Evolutionary conservation across 1,140 invertebrate species (phyloP), one percentile per base, ranked within the genome.

Genomic region (Rhizoglyphus robini): DNA sequence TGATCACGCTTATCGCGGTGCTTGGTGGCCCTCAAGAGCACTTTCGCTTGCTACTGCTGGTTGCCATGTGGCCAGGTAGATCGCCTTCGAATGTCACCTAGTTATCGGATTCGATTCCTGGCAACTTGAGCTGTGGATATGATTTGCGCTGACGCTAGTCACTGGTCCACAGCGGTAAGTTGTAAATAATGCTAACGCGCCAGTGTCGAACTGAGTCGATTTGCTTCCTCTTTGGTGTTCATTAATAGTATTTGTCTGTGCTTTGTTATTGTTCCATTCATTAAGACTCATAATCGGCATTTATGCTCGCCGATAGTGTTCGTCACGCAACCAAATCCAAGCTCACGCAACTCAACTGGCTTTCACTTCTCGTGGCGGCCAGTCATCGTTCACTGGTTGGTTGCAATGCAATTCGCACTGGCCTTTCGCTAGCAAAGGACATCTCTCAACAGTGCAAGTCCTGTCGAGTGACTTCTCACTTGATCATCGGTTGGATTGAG

Each of bases 241-340:
- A 54, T 54, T 54, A 54, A 54, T 54, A 54, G 51, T 54, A 54
- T 54, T 54, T 54, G 51, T 54, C 51, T 54, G 23, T 54, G 51
- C 51, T 54, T 54, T 54, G 51, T 54, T 54, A 32, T 32, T 54
- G 51, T 54, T 54, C 51, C 51, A 54, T 54, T 54, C 51, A 54
- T 54, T 54, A 54, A 54, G 51, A 23, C 8, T 54, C 51, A 54
- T 54, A 54, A 54, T 54, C 51, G 51, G 8, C 51, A 54, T 54
- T 54, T 54, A 54, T 20, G 23, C 51, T 15, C n/a, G n/a, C 8
- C 51, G 51, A 54, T 54, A 54, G 51, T 54, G 51, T 54, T 54
- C 31, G 51, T 54, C 51, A 54, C 51, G 51, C 51, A 54, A 54
- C 51, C 41, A 46, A 46, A 20, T 54, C 51, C 51, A 54, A 25